Percentiles rank a stretch among this genome's conserved stretches.
phyloP scores from a whole-genome alignment of 2,888 invertebrate genomes.

The Zootermopsis nevadensis region DNA sequence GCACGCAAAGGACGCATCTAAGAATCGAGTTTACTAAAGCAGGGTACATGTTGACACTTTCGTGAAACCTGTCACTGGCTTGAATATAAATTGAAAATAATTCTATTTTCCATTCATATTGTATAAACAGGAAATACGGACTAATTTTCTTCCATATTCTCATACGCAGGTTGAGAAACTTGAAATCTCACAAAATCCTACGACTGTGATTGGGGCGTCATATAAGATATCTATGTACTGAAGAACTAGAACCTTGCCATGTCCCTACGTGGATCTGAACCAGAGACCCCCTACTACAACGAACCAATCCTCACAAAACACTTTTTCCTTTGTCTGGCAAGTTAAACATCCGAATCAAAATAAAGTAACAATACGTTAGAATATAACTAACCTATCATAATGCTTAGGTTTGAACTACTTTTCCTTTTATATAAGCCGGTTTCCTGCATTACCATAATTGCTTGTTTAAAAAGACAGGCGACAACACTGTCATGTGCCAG shows the following conservation, averaged over 20 bases:
- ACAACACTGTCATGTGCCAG: neutral
- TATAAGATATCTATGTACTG: neutral
- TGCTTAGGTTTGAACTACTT: neutral
- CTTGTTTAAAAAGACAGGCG: neutral
- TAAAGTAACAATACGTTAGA: neutral
- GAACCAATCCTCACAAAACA: neutral
- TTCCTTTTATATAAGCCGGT: neutral
- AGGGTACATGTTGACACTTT: no score
- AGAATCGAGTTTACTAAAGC: no score
- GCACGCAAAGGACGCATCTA: no score
- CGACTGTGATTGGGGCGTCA: no score
- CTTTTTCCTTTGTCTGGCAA: neutral
- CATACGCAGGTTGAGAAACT: no score
- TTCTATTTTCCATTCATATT: no score
- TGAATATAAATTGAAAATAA: no score
- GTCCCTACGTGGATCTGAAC: neutral
- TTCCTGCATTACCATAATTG: neutral
- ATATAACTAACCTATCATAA: neutral
- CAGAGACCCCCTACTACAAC: neutral
- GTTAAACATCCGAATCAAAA: neutral
- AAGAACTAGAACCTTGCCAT: neutral
- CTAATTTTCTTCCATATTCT: no score
- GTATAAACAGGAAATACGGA: no score
- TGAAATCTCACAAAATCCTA: no score
- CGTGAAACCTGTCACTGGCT: no score